phyloP scores from a whole-genome alignment of 2,888 invertebrate species.

The Noctua fimbriata region DNA sequence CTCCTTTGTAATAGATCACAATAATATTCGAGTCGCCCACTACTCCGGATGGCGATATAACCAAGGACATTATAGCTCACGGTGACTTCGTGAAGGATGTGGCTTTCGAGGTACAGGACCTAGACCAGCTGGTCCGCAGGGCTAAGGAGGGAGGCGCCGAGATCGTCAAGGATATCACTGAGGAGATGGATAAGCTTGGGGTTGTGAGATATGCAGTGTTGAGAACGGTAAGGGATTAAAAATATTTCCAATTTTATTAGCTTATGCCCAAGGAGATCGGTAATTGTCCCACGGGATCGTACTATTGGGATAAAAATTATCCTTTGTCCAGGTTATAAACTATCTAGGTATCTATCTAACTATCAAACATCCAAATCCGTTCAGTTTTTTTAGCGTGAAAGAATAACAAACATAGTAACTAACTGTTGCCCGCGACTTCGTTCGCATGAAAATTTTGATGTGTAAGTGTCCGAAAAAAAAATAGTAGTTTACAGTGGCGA shows the following conservation, averaged over 20 bases:
- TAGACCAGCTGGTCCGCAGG: conserved; percentile 95
- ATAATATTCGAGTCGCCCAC: conserved; percentile 98
- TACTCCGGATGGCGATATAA: conserved; percentile 91
- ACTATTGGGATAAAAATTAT: not conserved
- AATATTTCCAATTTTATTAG: too few relatives aligned
- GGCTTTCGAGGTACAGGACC: conserved; percentile 97
- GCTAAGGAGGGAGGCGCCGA: conserved; percentile 96
- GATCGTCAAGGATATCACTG: conserved; percentile 95
- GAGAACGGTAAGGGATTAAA: conserved; percentile 93
- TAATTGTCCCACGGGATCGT: not conserved
- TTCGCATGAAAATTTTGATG: too few relatives aligned
- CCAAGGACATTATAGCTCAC: conserved; percentile 94
- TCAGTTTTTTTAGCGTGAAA: not conserved
- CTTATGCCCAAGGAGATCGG: not conserved
- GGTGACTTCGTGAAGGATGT: conserved; percentile 99
- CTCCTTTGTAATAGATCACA: conserved; percentile 91
- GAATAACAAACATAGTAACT: too few relatives aligned
- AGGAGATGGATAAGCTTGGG: conserved; percentile 96
- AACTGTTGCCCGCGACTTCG: too few relatives aligned
- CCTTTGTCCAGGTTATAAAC: not conserved
- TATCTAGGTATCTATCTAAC: too few relatives aligned
- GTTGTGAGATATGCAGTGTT: conserved; percentile 96
- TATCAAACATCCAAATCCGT: not conserved
- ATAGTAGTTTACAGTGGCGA: too few relatives aligned
- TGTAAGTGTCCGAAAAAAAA: too few relatives aligned